Evolutionary conservation across 2,113 vertebrate genomes (phyloP).

Genomic region (Gymnocephalus cernua): DNA sequence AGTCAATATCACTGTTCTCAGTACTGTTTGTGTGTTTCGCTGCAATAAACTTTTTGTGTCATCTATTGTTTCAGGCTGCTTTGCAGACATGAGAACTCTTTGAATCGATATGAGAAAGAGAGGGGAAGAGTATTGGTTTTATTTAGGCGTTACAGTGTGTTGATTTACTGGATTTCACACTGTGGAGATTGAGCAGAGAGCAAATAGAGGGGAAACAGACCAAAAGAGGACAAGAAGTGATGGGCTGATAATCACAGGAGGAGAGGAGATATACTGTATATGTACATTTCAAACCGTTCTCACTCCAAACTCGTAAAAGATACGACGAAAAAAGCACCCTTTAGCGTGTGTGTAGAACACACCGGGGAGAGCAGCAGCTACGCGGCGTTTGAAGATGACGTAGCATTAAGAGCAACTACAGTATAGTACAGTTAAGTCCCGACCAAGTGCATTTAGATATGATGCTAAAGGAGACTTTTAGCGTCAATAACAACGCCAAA

Average conservation of each 20-base stretch:
- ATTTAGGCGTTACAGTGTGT: constrained; percentile 62
- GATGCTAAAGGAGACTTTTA: too few relatives aligned
- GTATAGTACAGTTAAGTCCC: too few relatives aligned
- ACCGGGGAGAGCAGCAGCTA: too few relatives aligned
- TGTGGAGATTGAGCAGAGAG: constrained; percentile 52
- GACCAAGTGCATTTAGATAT: too few relatives aligned
- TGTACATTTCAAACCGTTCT: too few relatives aligned
- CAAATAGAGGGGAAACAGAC: constrained; percentile 39
- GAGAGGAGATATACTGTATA: background rate
- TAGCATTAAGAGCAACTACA: too few relatives aligned
- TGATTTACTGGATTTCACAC: constrained; percentile 73
- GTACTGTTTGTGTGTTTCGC: constrained; percentile 45
- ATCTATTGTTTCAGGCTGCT: constrained; percentile 59
- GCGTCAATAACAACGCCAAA: too few relatives aligned
- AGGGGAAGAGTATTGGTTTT: constrained; percentile 62
- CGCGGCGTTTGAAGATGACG: too few relatives aligned
- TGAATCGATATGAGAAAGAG: constrained; percentile 53
- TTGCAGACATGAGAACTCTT: constrained; percentile 41
- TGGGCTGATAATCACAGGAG: background rate
- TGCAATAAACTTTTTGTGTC: constrained; percentile 42
- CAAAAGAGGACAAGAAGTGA: constrained; percentile 27
- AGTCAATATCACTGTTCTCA: constrained; percentile 47
- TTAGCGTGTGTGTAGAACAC: too few relatives aligned
- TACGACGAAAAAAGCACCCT: too few relatives aligned
- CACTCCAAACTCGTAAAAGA: too few relatives aligned